Percentiles rank a stretch among this genome's conserved stretches.
phyloP scores from a whole-genome alignment of 2,797 vertebrate species.

The Rhinatrema bivittatum region DNA sequence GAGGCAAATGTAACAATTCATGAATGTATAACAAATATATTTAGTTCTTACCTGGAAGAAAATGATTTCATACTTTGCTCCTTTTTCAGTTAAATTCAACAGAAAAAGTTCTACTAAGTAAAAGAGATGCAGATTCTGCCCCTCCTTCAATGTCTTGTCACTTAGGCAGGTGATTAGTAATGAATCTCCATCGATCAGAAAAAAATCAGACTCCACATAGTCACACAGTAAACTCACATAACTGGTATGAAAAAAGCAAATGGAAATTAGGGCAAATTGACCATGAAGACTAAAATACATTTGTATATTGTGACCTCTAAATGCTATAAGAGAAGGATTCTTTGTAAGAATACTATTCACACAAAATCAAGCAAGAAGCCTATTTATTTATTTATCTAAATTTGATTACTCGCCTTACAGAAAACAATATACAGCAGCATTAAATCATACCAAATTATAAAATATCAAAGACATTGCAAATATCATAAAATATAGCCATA shows the following conservation, averaged over 20 bases:
- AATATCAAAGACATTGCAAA: too few species aligned
- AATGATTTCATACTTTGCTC: slow-evolving; percentile 33
- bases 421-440: too few species aligned
- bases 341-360: too few species aligned
- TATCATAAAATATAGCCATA: too few species aligned
- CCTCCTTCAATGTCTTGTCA: slow-evolving; percentile 1
- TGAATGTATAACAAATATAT: too few species aligned
- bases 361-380: too few species aligned
- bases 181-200: slow-evolving; percentile 46
- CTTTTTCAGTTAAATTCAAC: slow-evolving; percentile 35
- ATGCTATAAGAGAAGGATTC: too few species aligned
- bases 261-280: too few species aligned
- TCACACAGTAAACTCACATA: slow-evolving; percentile 34
- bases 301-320: neutral
- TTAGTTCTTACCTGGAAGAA: slow-evolving; percentile 43
- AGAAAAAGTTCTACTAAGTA: slow-evolving; percentile 35
- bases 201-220: slow-evolving; percentile 40
- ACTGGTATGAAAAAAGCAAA: slow-evolving; percentile 19
- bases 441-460: too few species aligned
- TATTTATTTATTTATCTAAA: too few species aligned
- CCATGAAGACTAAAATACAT: neutral
- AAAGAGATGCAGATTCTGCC: slow-evolving; percentile 33
- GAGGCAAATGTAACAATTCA: too few species aligned
- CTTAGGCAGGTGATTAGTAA: slow-evolving; percentile 24
- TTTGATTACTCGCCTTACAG: too few species aligned